phyloP scores from a whole-genome alignment of 2,888 invertebrate genomes.

The Encarsia formosa region DNA sequence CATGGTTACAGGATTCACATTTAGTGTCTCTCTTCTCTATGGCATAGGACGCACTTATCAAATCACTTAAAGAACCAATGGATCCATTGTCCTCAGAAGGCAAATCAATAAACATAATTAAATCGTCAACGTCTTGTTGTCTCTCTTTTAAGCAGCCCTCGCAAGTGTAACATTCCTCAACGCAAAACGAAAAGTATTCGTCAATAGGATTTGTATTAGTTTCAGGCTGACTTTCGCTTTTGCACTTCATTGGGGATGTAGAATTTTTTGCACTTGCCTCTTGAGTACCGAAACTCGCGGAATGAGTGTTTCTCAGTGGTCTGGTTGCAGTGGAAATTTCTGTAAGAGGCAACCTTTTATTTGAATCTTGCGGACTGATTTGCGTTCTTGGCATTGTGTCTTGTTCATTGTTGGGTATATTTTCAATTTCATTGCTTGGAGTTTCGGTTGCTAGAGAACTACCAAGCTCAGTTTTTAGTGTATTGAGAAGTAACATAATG shows the following conservation, averaged over 20 bases:
- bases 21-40: constrained; percentile 38
- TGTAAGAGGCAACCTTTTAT: constrained; percentile 35
- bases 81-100: constrained; percentile 30
- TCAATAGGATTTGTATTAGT: constrained; percentile 37
- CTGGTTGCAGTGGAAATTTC: constrained; percentile 31
- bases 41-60: constrained; percentile 36
- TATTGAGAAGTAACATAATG: constrained; percentile 41
- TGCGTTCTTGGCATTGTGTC: constrained; percentile 22
- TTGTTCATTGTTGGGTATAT: constrained; percentile 35
- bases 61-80: constrained; percentile 32
- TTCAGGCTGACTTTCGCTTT: constrained; percentile 13
- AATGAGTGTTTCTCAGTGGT: constrained; percentile 9
- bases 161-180: constrained; percentile 40
- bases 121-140: constrained; percentile 38
- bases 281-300: background rate
- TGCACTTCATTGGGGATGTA: constrained; percentile 24
- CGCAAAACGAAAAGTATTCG: constrained; percentile 37
- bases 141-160: constrained; percentile 37
- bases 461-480: constrained; percentile 39
- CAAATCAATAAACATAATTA: constrained; percentile 41
- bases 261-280: constrained; percentile 18
- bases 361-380: constrained; percentile 26
- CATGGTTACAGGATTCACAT: constrained; percentile 38
- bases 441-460: constrained; percentile 27
- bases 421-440: constrained; percentile 32